A percentile compares a stretch with the other conserved stretches of the same genome.
phyloP scores from a whole-genome alignment of 2,113 vertebrate species.

The Chrysochloris asiatica region DNA sequence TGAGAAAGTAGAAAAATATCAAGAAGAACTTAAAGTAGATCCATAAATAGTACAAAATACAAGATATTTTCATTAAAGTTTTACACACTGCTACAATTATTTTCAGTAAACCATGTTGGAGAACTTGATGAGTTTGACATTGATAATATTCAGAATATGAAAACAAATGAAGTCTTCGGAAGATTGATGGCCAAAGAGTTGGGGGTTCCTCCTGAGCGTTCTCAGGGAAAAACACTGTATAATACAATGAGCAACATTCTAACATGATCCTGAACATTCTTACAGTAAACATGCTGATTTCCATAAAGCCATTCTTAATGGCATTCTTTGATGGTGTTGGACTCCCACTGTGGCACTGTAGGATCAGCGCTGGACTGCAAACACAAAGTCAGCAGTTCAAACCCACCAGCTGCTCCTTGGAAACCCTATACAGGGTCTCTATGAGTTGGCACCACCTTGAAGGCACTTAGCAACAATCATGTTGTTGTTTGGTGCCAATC shows the following conservation, averaged over 20 bases:
- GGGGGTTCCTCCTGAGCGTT: not conserved
- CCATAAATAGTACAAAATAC: not conserved
- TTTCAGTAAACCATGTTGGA: not conserved
- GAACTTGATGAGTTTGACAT: too few relatives aligned
- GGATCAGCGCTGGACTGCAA: too few relatives aligned
- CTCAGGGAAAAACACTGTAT: not conserved
- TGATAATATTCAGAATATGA: not conserved
- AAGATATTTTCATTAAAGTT: slow-evolving; percentile 34
- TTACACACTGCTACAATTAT: not conserved
- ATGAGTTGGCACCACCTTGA: too few relatives aligned
- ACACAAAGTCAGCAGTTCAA: too few relatives aligned
- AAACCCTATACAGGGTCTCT: too few relatives aligned
- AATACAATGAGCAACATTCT: not conserved
- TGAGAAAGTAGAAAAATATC: slow-evolving; percentile 61
- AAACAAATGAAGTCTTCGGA: not conserved
- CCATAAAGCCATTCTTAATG: not conserved
- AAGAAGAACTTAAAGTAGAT: slow-evolving; percentile 60
- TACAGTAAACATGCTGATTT: not conserved
- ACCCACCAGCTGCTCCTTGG: too few relatives aligned
- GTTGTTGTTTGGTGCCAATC: too few relatives aligned
- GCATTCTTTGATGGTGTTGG: too few relatives aligned
- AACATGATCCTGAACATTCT: not conserved
- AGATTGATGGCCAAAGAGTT: not conserved
- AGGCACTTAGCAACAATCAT: too few relatives aligned
- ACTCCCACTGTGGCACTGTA: too few relatives aligned